These are phyloP conservation scores for Stomatorhinus ivindoensis DNA, from an alignment of 2,113 vertebrate genomes.

Conservation along the genomic window DNA sequence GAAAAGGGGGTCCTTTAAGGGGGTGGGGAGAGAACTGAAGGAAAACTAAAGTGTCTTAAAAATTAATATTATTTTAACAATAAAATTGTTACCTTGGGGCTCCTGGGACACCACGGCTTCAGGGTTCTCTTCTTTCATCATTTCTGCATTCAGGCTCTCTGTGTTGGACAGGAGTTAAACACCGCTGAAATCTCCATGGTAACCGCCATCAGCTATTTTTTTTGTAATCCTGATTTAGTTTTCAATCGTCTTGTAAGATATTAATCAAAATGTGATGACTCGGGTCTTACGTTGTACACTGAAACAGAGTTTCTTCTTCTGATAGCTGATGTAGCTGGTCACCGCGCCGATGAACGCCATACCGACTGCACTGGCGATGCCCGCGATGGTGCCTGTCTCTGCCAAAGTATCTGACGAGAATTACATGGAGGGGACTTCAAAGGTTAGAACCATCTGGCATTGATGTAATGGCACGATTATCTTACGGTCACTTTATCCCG, in stretches of 20 bases:
- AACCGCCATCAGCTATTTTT: background rate
- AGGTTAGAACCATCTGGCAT: background rate
- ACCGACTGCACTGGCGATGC: constrained; percentile 77
- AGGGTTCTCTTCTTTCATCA: constrained; percentile 79
- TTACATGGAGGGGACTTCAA: background rate
- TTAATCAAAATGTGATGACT: background rate
- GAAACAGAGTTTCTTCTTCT: constrained; percentile 97
- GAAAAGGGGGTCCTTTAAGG: background rate
- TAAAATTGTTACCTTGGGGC: constrained; percentile 71
- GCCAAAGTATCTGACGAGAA: constrained; percentile 46
- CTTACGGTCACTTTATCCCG: background rate
- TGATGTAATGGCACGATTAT: background rate
- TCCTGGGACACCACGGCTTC: constrained; percentile 81
- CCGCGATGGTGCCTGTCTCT: constrained; percentile 80
- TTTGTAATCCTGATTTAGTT: background rate
- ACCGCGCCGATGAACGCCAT: constrained; percentile 81
- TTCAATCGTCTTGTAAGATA: background rate
- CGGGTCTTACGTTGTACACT: constrained; percentile 76
- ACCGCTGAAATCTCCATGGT: background rate
- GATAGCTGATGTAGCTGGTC: constrained; percentile 91
- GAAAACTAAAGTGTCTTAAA: background rate
- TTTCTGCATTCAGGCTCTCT: constrained; percentile 83
- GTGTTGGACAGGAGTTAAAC: constrained; percentile 29
- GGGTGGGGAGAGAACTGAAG: background rate
- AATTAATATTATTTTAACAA: background rate